Conservation (phyloP, 1,140 invertebrate genomes). For the Anagrus nilaparvatae region DNA sequence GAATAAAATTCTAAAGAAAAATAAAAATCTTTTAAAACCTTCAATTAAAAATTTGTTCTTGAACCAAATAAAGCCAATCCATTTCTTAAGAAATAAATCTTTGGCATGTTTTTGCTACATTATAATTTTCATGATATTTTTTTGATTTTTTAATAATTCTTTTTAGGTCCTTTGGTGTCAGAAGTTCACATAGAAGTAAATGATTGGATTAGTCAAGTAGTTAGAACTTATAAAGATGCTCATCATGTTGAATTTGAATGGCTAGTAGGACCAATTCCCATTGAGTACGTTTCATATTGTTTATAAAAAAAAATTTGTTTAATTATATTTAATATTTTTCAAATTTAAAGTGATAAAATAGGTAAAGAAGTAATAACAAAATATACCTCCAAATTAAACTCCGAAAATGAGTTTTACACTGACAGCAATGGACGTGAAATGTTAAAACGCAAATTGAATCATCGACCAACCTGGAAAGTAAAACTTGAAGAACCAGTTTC, state of each 20-base stretch:
- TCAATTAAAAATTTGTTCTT: too few relatives aligned
- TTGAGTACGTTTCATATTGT: slow-evolving; percentile 56
- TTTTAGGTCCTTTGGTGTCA: slow-evolving; percentile 58
- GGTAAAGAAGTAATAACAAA: slow-evolving; percentile 78
- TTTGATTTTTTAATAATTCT: too few relatives aligned
- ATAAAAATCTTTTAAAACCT: too few relatives aligned
- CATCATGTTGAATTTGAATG: slow-evolving; percentile 79
- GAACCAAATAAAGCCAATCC: too few relatives aligned
- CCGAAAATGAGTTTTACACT: slow-evolving; percentile 71
- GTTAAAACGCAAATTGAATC: slow-evolving; percentile 61
- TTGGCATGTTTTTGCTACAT: too few relatives aligned
- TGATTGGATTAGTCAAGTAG: slow-evolving; percentile 71
- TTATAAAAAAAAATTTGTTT: too few relatives aligned
- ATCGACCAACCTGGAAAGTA: slow-evolving; percentile 63
- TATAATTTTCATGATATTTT: too few relatives aligned
- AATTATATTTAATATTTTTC: slow-evolving; percentile 12
- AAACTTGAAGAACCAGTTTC: slow-evolving; percentile 58
- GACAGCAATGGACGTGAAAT: slow-evolving; percentile 91
- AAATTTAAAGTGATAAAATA: slow-evolving; percentile 48
- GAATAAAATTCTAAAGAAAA: too few relatives aligned
- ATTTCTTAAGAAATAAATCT: too few relatives aligned
- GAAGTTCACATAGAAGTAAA: slow-evolving; percentile 72
- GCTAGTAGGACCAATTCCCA: slow-evolving; percentile 87
- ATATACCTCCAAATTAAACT: slow-evolving; percentile 55
- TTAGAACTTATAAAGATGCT: slow-evolving; percentile 60